phyloP scores from a whole-genome alignment of 2,797 vertebrate species.

The Epinephelus malabaricus region DNA sequence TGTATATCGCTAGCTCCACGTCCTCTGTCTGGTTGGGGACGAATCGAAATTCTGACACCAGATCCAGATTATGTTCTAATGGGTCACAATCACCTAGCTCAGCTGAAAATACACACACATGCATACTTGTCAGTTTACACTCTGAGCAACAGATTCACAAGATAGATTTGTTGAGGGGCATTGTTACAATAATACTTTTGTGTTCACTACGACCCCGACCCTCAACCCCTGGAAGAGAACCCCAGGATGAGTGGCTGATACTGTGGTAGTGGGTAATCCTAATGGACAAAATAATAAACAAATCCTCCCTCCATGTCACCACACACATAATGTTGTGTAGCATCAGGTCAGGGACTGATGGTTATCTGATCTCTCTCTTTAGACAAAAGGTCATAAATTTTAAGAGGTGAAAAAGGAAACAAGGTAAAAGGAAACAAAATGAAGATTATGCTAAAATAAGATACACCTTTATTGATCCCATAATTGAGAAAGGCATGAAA shows the following conservation, averaged over 20 bases:
- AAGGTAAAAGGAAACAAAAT: background rate
- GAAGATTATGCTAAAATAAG: background rate
- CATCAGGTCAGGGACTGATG: conserved; percentile 11
- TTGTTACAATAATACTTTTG: background rate
- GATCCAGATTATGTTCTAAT: conserved; percentile 91
- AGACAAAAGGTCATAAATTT: conserved; percentile 20
- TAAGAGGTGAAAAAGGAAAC: conserved; percentile 13
- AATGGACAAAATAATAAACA: conserved; percentile 13
- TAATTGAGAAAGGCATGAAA: background rate
- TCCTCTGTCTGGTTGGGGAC: conserved; percentile 94
- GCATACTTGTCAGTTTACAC: background rate
- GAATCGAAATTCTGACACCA: conserved; percentile 98
- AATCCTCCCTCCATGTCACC: background rate
- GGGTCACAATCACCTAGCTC: conserved; percentile 97
- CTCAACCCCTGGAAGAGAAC: background rate
- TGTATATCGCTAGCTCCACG: conserved; percentile 93
- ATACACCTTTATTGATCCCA: too few relatives aligned
- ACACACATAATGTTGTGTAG: background rate
- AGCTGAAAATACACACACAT: conserved; percentile 82
- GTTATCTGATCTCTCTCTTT: background rate
- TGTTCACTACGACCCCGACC: background rate
- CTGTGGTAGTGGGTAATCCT: background rate
- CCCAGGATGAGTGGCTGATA: background rate
- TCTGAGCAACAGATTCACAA: background rate
- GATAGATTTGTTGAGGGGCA: background rate